A percentile compares a stretch with the other conserved stretches of the same genome.
These are phyloP conservation scores for Campylorhamphus procurvoides DNA, from an alignment of 2,113 vertebrate species.

Conservation along the genomic window DNA sequence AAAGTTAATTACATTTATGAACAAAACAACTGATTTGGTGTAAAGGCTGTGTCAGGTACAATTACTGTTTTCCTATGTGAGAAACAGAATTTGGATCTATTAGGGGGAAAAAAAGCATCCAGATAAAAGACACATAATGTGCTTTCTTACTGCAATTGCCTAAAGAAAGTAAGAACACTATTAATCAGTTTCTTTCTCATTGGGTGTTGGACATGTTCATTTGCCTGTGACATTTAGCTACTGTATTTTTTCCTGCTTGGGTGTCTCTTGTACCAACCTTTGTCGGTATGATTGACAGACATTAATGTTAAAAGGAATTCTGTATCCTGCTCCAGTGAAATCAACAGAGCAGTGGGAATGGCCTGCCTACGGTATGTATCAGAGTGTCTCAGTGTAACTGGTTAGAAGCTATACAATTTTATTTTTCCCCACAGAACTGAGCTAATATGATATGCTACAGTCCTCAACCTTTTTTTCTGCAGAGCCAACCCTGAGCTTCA, in stretches of 20 bases:
- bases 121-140: not conserved
- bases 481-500: not conserved
- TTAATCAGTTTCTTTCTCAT: not conserved
- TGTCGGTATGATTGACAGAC: not conserved
- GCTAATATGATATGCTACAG: not conserved
- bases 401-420: not conserved
- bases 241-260: not conserved
- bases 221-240: not conserved
- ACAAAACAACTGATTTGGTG: not conserved
- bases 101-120: not conserved
- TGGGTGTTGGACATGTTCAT: not conserved
- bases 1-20: slow-evolving; percentile 31
- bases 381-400: not conserved
- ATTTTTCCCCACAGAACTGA: not conserved
- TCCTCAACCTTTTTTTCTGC: not conserved
- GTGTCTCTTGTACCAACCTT: not conserved
- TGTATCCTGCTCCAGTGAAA: not conserved
- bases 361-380: not conserved
- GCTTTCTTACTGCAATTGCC: not conserved
- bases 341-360: not conserved
- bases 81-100: not conserved
- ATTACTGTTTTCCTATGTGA: not conserved
- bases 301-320: not conserved
- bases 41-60: slow-evolving; percentile 5
- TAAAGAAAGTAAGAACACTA: not conserved